A percentile compares a stretch with the other conserved stretches of the same genome.
phyloP scores from a whole-genome alignment of 2,113 vertebrate genomes.

The Pongo abelii region DNA sequence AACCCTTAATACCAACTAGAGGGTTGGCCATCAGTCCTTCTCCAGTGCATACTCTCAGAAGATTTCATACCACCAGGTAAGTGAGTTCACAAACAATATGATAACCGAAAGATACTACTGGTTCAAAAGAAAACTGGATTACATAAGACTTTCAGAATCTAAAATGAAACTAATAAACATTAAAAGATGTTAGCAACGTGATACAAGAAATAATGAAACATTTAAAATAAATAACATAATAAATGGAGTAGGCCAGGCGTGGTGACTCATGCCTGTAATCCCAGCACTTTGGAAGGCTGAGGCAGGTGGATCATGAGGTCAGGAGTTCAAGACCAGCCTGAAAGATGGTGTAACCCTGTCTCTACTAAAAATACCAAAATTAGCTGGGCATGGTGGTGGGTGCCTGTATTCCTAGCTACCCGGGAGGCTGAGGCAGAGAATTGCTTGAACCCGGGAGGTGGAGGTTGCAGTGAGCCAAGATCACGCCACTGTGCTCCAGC shows the following conservation, averaged over 20 bases:
- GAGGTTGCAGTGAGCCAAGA: no score
- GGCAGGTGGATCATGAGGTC: no score
- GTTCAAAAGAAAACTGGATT: slow-evolving; percentile 4
- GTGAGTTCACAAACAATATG: background rate
- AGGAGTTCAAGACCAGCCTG: no score
- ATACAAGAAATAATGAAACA: background rate
- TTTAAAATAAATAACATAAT: background rate
- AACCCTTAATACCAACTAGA: background rate
- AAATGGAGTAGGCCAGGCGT: background rate
- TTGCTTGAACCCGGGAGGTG: no score
- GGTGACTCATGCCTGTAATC: no score
- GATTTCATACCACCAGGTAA: background rate
- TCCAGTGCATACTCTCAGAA: background rate
- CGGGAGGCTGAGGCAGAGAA: no score
- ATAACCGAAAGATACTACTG: background rate
- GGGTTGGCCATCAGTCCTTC: background rate
- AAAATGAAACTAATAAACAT: slow-evolving; percentile 27
- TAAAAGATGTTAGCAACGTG: background rate
- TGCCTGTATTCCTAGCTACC: no score
- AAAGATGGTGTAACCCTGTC: no score
- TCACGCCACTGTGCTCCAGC: no score
- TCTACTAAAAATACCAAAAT: no score
- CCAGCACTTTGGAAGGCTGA: no score
- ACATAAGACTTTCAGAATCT: background rate
- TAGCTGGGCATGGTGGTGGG: no score